A percentile compares a stretch with the other conserved stretches of the same genome.
Conservation (phyloP, 2,888 invertebrate genomes). For the Epiblema foenella region DNA sequence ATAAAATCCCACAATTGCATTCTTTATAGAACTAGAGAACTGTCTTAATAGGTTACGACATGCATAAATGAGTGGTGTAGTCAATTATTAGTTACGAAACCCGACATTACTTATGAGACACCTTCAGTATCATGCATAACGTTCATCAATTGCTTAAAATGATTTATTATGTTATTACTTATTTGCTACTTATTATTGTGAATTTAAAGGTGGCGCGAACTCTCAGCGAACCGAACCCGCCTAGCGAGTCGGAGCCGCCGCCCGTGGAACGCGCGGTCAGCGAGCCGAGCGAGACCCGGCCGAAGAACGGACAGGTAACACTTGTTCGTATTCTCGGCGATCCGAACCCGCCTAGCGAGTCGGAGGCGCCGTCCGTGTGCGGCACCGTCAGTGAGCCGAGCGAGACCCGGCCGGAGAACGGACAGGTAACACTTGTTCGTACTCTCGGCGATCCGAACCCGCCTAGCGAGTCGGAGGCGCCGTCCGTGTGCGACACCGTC, state of each 20-base stretch:
- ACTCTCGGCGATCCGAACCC: conserved; percentile 4
- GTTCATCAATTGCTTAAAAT: too few relatives aligned
- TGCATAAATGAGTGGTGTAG: too few relatives aligned
- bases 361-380: not conserved
- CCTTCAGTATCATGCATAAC: too few relatives aligned
- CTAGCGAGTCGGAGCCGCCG: not conserved
- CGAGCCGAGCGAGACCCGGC: conserved; percentile 2
- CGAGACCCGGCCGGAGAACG: not conserved
- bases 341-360: conserved; percentile 1
- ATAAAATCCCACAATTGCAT: too few relatives aligned
- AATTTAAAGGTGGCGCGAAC: not conserved
- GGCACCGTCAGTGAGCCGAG: conserved; percentile 7
- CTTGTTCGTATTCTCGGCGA: not conserved
- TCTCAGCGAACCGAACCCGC: conserved; percentile 9
- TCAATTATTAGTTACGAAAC: too few relatives aligned
- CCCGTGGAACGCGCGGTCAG: not conserved
- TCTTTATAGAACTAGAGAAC: too few relatives aligned
- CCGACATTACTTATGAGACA: too few relatives aligned
- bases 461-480: not conserved
- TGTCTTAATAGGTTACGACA: too few relatives aligned
- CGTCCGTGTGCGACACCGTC: not conserved
- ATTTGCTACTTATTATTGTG: too few relatives aligned
- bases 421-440: conserved; percentile 1
- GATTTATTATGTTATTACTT: too few relatives aligned
- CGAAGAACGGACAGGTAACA: conserved; percentile 16